Conservation (phyloP, 2,113 vertebrate species). For the Calidris pugnax region DNA sequence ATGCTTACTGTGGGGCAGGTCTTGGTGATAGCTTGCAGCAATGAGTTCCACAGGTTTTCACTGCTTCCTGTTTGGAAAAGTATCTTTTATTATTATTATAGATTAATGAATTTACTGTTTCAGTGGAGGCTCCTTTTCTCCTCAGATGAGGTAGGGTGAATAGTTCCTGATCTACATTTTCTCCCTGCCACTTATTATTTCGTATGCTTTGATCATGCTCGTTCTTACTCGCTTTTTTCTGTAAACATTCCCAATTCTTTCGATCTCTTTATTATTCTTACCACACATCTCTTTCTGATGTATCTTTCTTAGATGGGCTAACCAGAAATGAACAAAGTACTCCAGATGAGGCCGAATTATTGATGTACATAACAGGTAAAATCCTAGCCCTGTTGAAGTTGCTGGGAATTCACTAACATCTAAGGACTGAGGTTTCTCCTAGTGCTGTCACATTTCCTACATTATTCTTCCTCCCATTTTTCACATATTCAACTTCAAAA, state of each 20-base stretch:
- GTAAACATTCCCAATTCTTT: background rate
- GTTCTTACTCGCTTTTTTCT: background rate
- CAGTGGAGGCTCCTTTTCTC: background rate
- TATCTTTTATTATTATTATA: background rate
- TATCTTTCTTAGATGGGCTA: background rate
- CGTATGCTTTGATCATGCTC: background rate
- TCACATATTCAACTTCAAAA: background rate
- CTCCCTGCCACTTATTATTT: background rate
- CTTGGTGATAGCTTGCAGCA: background rate
- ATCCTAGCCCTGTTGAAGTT: background rate
- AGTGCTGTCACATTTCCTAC: background rate
- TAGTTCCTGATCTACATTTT: background rate
- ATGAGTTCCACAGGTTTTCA: background rate
- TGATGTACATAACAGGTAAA: background rate
- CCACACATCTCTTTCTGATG: background rate
- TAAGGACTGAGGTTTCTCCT: background rate
- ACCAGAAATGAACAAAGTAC: background rate
- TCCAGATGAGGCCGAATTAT: background rate
- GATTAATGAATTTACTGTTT: background rate
- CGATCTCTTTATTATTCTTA: background rate
- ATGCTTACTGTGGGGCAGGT: background rate
- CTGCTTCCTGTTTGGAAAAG: background rate
- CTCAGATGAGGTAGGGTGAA: background rate
- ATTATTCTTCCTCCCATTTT: background rate
- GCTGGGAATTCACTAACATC: background rate